Evolutionary conservation across 2,888 invertebrate genomes (phyloP), one percentile per base, ranked within the genome.

Genomic region (Ophion slaviceki): DNA sequence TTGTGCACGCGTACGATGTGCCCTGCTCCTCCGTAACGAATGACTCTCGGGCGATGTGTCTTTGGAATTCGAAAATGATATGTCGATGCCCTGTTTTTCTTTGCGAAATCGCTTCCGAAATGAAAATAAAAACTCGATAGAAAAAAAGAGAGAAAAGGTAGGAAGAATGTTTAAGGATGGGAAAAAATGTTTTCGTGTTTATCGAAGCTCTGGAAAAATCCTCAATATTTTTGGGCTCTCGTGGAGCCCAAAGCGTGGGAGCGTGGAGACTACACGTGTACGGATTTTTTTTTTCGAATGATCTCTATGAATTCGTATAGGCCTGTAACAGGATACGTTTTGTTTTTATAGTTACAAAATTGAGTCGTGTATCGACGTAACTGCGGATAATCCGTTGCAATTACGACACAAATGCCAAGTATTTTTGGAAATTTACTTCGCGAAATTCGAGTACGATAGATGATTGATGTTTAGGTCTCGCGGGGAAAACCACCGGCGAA

Each of bases 271-370:
- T 32, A 32, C 32, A 32, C 32, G 32, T 32, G 32, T 40, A 36
- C 40, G 20, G 47, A 17, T 20, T 66, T 40, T 40, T 8, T 6
- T 40, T 8, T 40, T 74, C 11, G n/a, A 68, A 59, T n/a, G 28
- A 45, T 79, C 45, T 32, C 32, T 71, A 76, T 32, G 59, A 14
- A 17, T 28, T 47, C 47, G 2, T 20, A 32, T 80, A 84, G 84
- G 84, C 80, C 80, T 67, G 76, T 67, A 45, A 45, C 28, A 78
- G 57, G 14, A 64, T 75, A 53, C 40, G 40, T 75, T 17, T 36
- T 53, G 47, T 62, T 5, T 62, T 32, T 77, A 36, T 32, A 20
- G 20, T 59, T 28, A 40, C 24, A 8, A 32, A 36, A 53, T n/a
- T 32, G 2, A 14, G 4, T 45, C 28, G n/a, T 32, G 3, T 17